phyloP scores from a whole-genome alignment of 2,113 vertebrate species.

The Semnopithecus entellus region DNA sequence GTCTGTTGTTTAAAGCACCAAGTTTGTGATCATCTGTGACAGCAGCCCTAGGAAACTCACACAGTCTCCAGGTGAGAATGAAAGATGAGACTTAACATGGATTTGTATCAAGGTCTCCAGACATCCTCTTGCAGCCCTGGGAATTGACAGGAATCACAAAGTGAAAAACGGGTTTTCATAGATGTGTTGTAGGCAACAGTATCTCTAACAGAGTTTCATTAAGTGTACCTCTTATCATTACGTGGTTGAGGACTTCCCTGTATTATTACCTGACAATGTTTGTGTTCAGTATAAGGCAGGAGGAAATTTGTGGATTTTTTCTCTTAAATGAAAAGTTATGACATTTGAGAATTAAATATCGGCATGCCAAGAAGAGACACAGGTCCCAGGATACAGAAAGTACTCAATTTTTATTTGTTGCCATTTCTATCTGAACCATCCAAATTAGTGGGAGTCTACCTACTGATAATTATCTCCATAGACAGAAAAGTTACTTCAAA shows the following conservation, averaged over 20 bases:
- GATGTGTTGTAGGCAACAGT: not conserved
- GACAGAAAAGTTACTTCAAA: not conserved
- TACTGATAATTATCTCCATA: not conserved
- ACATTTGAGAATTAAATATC: not conserved
- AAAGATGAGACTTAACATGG: not conserved
- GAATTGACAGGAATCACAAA: not conserved
- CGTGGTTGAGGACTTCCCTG: not conserved
- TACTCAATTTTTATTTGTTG: not conserved
- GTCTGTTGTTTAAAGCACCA: not conserved
- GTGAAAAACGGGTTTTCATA: not conserved
- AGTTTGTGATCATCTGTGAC: not conserved
- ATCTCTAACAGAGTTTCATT: not conserved
- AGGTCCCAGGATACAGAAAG: not conserved
- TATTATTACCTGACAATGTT: not conserved
- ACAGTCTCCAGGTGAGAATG: not conserved
- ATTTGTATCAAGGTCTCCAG: not conserved
- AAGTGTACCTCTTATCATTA: not conserved
- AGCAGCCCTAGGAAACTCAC: not conserved
- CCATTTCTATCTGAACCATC: not conserved
- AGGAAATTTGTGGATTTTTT: not conserved
- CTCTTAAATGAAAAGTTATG: not conserved
- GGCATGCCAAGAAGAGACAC: not conserved
- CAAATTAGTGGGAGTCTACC: not conserved
- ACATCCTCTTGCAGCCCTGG: not conserved
- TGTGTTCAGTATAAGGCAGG: not conserved